Conservation (phyloP, 2,888 invertebrate species). For the Agonopterix heracliana region DNA sequence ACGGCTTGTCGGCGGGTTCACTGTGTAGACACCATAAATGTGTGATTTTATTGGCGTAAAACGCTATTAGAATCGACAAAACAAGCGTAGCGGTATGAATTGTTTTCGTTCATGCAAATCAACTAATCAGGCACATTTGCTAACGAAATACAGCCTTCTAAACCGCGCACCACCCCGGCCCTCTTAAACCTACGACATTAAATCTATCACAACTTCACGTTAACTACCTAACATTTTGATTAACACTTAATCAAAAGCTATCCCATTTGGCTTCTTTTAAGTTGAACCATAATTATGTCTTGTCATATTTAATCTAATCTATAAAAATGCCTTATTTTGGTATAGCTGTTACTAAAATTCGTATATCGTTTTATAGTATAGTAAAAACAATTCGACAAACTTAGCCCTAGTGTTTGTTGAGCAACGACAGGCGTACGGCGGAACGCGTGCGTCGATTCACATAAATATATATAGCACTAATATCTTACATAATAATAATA, state of each 20-base stretch:
- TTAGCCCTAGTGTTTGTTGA: slow-evolving; percentile 26
- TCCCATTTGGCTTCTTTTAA: slow-evolving; percentile 75
- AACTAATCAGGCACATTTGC: slow-evolving; percentile 57
- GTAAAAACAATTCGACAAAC: slow-evolving; percentile 26
- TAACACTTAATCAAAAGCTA: slow-evolving; percentile 50
- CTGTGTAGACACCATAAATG: too few species aligned
- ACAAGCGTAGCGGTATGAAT: too few species aligned
- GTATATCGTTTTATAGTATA: slow-evolving; percentile 25
- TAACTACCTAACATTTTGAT: slow-evolving; percentile 6
- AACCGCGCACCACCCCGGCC: slow-evolving; percentile 22
- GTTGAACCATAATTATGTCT: slow-evolving; percentile 74
- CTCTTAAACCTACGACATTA: slow-evolving; percentile 14
- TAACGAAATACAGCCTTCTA: slow-evolving; percentile 55
- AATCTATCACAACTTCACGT: not conserved
- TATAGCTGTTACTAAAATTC: slow-evolving; percentile 53
- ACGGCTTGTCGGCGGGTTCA: too few species aligned
- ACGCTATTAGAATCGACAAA: too few species aligned
- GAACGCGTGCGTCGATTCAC: slow-evolving; percentile 18
- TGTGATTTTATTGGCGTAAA: too few species aligned
- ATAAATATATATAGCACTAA: slow-evolving; percentile 32
- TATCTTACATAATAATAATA: slow-evolving; percentile 44
- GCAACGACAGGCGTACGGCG: slow-evolving; percentile 15
- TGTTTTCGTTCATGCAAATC: slow-evolving; percentile 36
- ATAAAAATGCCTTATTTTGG: slow-evolving; percentile 66
- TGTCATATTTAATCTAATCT: slow-evolving; percentile 48